Evolutionary conservation across 1,140 invertebrate species (phyloP).

Genomic region (Physella acuta): DNA sequence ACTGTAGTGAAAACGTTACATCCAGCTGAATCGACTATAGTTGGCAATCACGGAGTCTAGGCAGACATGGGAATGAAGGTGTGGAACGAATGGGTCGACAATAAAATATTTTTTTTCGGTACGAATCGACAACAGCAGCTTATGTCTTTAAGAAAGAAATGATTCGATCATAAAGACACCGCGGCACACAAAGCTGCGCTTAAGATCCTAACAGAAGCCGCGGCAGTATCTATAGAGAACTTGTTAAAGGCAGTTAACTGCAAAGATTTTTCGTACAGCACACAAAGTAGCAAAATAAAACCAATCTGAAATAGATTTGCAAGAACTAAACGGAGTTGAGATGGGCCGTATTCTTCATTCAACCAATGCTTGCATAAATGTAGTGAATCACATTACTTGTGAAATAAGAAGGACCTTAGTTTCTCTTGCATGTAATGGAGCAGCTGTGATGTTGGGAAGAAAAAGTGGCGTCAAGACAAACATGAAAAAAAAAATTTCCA

Average conservation of each 20-base stretch:
- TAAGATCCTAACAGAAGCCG: background rate
- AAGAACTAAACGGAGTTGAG: constrained; percentile 7
- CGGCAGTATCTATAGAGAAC: background rate
- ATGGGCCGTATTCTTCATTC: constrained; percentile 3
- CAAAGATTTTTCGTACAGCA: background rate
- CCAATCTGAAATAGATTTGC: background rate
- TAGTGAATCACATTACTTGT: background rate
- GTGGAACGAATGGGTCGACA: background rate
- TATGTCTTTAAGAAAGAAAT: background rate
- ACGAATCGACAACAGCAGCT: background rate
- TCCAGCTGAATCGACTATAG: no score
- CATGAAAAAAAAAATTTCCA: background rate
- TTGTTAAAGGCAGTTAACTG: background rate
- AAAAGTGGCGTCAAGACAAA: background rate
- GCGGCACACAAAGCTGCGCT: background rate
- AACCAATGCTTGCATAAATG: constrained; percentile 9
- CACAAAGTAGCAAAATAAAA: constrained; percentile 6
- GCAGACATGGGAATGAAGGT: background rate
- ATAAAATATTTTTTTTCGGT: background rate
- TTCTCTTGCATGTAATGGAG: background rate
- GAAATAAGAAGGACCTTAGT: background rate
- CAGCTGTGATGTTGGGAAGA: background rate
- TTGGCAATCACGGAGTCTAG: background rate
- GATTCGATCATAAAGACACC: background rate
- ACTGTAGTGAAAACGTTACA: no score